Percentiles rank a stretch among this genome's conserved stretches.
These are phyloP conservation scores for Hypanus sabinus DNA, from an alignment of 2,113 vertebrate species.

Conservation along the genomic window DNA sequence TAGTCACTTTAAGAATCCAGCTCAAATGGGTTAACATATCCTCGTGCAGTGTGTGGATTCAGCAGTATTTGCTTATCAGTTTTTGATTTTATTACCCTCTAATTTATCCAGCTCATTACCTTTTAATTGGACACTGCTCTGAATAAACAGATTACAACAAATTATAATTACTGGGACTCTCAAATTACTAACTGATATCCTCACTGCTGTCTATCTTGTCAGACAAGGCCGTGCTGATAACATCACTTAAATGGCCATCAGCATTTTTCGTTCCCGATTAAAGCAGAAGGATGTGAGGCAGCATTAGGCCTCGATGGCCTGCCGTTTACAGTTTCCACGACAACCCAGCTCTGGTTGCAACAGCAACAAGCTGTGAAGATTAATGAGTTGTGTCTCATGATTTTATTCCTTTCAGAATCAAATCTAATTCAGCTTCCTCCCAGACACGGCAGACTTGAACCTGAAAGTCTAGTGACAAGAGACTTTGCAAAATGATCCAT, in stretches of 20 bases:
- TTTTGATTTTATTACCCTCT: conserved; percentile 9
- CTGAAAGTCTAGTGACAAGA: background rate
- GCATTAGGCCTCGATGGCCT: background rate
- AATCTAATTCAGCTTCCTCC: background rate
- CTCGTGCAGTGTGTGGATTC: background rate
- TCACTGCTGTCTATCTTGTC: background rate
- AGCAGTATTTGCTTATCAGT: background rate
- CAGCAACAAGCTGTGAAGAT: background rate
- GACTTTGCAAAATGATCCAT: background rate
- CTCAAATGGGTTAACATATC: background rate
- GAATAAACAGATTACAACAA: conserved; percentile 30
- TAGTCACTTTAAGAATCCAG: background rate
- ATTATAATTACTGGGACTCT: conserved; percentile 2
- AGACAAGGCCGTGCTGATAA: background rate
- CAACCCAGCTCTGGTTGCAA: background rate
- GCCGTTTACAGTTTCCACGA: background rate
- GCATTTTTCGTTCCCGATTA: background rate
- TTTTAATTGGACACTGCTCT: background rate
- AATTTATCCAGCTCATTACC: conserved; percentile 3
- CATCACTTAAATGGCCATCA: background rate
- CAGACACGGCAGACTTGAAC: background rate
- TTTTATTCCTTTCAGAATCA: background rate
- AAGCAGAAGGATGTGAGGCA: background rate
- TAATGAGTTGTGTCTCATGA: background rate
- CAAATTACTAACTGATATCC: background rate